Conservation (phyloP, 2,888 invertebrate genomes). For the Ormyrus thymus region DNA sequence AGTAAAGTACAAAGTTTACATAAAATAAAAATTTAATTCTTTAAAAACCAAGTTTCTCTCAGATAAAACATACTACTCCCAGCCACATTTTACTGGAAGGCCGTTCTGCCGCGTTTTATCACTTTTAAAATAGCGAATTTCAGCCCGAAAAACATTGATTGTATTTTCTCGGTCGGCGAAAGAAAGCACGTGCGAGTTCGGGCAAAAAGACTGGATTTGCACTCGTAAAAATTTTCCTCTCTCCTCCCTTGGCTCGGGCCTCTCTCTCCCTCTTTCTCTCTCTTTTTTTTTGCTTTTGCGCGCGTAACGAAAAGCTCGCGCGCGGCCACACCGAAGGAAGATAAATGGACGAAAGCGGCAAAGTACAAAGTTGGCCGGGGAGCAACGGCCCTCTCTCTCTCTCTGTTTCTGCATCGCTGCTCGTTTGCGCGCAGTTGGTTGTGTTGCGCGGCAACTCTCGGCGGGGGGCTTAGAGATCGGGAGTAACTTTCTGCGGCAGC, state of each 20-base stretch:
- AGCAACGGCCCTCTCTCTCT: neutral
- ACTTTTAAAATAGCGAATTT: neutral
- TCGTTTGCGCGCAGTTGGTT: slow-evolving; percentile 34
- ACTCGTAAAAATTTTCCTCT: slow-evolving; percentile 7
- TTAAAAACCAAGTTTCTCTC: no score
- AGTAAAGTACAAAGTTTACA: no score
- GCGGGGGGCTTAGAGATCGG: neutral
- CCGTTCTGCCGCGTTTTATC: no score
- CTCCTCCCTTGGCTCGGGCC: neutral
- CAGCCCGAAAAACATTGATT: neutral
- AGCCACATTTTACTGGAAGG: no score
- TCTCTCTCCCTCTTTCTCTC: neutral
- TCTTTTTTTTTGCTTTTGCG: neutral
- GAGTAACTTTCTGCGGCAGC: slow-evolving; percentile 46
- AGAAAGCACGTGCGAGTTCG: neutral
- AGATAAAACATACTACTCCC: no score
- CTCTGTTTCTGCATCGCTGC: slow-evolving; percentile 46
- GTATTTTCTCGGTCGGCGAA: slow-evolving; percentile 1
- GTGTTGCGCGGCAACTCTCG: slow-evolving; percentile 5
- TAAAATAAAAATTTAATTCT: no score
- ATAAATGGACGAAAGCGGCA: slow-evolving; percentile 49
- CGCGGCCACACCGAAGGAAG: slow-evolving; percentile 29
- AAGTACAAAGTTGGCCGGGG: slow-evolving; percentile 48
- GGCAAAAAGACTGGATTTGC: neutral
- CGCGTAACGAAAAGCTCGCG: neutral